phyloP scores from a whole-genome alignment of 2,888 invertebrate species.

The Xestia xanthographa region DNA sequence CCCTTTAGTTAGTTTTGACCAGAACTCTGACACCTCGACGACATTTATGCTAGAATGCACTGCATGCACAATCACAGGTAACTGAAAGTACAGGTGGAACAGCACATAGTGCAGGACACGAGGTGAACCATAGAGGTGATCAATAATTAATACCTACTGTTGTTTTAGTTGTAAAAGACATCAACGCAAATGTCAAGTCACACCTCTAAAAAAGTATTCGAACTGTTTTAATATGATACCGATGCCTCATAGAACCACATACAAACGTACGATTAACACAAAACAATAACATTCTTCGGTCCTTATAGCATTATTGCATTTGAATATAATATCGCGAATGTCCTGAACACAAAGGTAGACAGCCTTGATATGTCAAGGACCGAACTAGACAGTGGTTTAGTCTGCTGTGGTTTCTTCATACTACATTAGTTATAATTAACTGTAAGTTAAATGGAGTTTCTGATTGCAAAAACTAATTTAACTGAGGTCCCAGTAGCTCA shows the following conservation, averaged over 20 bases:
- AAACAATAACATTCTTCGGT: conserved; percentile 80
- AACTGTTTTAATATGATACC: conserved; percentile 22
- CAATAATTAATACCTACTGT: background rate
- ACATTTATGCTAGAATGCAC: too few relatives aligned
- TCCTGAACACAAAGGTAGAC: conserved; percentile 63
- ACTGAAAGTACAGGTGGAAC: too few relatives aligned
- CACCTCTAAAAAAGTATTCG: conserved; percentile 13
- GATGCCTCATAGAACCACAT: conserved; percentile 21
- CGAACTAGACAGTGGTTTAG: conserved; percentile 38
- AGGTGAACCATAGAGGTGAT: too few relatives aligned
- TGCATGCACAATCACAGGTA: too few relatives aligned
- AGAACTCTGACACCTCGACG: too few relatives aligned
- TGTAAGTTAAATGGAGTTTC: conserved; percentile 14
- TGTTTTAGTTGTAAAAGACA: conserved; percentile 5
- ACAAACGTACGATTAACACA: conserved; percentile 43
- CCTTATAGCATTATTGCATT: conserved; percentile 76
- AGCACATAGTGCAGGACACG: too few relatives aligned
- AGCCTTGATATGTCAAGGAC: conserved; percentile 77
- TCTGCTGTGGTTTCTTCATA: conserved; percentile 47
- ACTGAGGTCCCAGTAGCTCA: conserved; percentile 9
- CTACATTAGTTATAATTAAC: conserved; percentile 41
- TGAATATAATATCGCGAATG: conserved; percentile 78
- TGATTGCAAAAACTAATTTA: conserved; percentile 46
- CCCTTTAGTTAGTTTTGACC: too few relatives aligned
- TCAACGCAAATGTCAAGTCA: conserved; percentile 8